Evolutionary conservation across 2,113 vertebrate species (phyloP).

Genomic region (Mellivora capensis): DNA sequence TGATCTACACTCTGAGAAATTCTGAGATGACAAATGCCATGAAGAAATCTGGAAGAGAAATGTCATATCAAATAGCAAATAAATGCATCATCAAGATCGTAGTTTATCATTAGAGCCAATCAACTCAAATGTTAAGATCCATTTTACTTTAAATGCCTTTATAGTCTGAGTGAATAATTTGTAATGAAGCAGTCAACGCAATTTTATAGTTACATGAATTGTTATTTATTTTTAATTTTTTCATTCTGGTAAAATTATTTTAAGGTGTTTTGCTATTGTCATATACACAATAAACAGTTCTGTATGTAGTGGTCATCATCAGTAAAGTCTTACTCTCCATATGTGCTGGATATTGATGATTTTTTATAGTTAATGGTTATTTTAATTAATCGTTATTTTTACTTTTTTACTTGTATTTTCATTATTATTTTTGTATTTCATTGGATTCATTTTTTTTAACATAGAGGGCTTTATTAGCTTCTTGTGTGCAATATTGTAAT

Average conservation of each 20-base stretch:
- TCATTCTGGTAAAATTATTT: neutral
- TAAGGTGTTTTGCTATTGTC: neutral
- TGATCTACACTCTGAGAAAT: conserved; percentile 56
- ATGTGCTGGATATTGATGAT: neutral
- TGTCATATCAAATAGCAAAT: neutral
- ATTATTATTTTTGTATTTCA: neutral
- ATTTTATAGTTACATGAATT: neutral
- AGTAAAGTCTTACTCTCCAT: neutral
- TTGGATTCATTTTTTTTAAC: neutral
- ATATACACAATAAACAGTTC: neutral
- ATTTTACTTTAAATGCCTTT: neutral
- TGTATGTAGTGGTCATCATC: neutral
- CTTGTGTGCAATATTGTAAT: neutral
- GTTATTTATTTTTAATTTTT: neutral
- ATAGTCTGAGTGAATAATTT: neutral
- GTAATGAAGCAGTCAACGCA: neutral
- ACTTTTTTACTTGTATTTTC: neutral
- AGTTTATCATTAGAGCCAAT: neutral
- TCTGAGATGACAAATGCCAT: conserved; percentile 29
- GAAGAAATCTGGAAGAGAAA: neutral
- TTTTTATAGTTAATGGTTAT: neutral
- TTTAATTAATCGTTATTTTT: neutral
- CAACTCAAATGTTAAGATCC: neutral
- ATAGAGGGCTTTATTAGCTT: neutral
- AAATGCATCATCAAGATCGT: neutral